phyloP scores from a whole-genome alignment of 2,113 vertebrate species.

The Dipodomys ordii region DNA sequence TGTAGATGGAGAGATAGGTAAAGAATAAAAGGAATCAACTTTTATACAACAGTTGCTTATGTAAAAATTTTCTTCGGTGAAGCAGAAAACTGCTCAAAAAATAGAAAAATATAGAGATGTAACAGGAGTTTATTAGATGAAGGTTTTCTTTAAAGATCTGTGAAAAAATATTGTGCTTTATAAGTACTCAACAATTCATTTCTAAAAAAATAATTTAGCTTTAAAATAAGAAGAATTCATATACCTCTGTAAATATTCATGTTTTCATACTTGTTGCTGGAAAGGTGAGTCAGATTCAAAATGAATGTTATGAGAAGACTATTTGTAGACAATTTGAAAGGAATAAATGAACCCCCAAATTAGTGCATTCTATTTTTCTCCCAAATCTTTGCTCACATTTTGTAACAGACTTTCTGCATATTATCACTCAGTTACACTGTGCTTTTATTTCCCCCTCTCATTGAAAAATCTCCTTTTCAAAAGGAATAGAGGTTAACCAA shows the following conservation, averaged over 20 bases:
- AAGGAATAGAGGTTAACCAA: conserved; percentile 2
- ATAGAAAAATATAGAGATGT: background rate
- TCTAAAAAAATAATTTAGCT: conserved; percentile 33
- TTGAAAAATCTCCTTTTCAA: background rate
- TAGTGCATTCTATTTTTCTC: conserved; percentile 9
- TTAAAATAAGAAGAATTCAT: conserved; percentile 46
- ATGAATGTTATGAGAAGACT: background rate
- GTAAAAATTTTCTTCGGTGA: background rate
- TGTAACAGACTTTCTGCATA: conserved; percentile 22
- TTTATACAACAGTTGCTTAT: background rate
- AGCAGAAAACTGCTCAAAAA: conserved; percentile 29
- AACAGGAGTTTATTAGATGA: background rate
- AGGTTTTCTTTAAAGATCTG: conserved; percentile 36
- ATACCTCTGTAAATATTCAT: background rate
- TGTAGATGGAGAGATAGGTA: background rate
- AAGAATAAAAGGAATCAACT: background rate
- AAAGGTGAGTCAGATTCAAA: conserved; percentile 56
- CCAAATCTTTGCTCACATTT: conserved; percentile 36
- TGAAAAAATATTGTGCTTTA: background rate
- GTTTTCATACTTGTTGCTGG: background rate
- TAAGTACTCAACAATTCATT: conserved; percentile 15
- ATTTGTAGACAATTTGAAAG: conserved; percentile 63
- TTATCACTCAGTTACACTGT: background rate
- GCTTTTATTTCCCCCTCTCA: background rate
- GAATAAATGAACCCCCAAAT: conserved; percentile 59